These are phyloP conservation scores for Amphipyra tragopoginis DNA, from an alignment of 2,888 invertebrate genomes.

Conservation along the genomic window DNA sequence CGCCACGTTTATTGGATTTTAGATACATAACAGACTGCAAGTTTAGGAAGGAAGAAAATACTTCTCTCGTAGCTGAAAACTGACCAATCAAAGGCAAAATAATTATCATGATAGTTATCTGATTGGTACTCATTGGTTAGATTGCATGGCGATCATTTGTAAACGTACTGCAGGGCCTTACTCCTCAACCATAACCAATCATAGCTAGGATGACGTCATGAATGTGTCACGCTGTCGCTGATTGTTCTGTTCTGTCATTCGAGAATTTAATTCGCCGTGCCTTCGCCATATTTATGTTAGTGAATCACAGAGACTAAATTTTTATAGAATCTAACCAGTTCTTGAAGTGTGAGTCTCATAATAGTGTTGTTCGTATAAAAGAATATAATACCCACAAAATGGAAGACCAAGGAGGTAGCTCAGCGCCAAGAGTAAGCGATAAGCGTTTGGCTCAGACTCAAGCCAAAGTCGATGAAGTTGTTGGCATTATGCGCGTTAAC, in stretches of 20 bases:
- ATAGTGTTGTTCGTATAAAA: slow-evolving; percentile 15
- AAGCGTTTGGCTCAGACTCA: slow-evolving; percentile 88
- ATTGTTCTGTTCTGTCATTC: slow-evolving; percentile 32
- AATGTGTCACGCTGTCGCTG: slow-evolving; percentile 63
- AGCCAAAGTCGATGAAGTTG: slow-evolving; percentile 91
- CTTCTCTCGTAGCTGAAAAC: too few species aligned
- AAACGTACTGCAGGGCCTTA: too few species aligned
- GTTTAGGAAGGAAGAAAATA: too few species aligned
- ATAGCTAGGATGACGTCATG: slow-evolving; percentile 55
- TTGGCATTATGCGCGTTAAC: slow-evolving; percentile 98
- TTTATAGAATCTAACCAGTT: slow-evolving; percentile 3
- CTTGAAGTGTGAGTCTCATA: slow-evolving; percentile 15
- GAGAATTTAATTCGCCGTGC: slow-evolving; percentile 45
- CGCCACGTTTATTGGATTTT: too few species aligned
- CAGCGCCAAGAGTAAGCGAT: slow-evolving; percentile 85
- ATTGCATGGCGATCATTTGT: background rate
- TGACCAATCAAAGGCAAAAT: slow-evolving; percentile 29
- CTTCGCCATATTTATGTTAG: slow-evolving; percentile 66
- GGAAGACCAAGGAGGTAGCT: slow-evolving; percentile 88
- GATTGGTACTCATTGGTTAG: slow-evolving; percentile 51
- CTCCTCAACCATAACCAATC: slow-evolving; percentile 23
- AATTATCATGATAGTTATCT: background rate
- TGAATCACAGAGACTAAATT: slow-evolving; percentile 24
- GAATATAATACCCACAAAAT: slow-evolving; percentile 65
- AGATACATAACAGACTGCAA: too few species aligned